phyloP scores from a whole-genome alignment of 2,113 vertebrate species.

The Oryzias celebensis region DNA sequence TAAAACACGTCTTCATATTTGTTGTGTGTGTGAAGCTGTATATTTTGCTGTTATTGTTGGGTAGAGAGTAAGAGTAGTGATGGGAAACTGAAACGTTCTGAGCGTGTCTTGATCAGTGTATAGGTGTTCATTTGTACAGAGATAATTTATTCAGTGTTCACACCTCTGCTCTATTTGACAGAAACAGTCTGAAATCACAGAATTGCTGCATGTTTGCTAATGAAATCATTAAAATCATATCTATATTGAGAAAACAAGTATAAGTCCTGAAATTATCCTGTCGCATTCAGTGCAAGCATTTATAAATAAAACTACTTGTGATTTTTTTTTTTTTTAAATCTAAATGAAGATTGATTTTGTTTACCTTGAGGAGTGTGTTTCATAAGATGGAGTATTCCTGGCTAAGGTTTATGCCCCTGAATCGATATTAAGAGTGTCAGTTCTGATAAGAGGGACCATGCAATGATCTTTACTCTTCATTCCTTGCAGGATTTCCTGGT shows the following conservation, averaged over 20 bases:
- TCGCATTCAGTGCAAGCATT: neutral
- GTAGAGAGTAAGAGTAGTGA: conserved; percentile 29
- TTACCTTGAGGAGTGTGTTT: conserved; percentile 30
- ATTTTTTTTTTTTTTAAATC: conserved; percentile 17
- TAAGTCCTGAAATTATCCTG: conserved; percentile 5
- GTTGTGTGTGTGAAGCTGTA: conserved; percentile 55
- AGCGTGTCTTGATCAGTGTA: conserved; percentile 30
- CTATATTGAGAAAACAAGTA: conserved; percentile 9
- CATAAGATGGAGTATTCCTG: neutral
- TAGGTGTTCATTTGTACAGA: conserved; percentile 65
- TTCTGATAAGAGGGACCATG: conserved; percentile 36
- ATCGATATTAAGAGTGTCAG: neutral
- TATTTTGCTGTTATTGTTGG: conserved; percentile 46
- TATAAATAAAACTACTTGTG: neutral
- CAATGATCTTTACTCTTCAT: conserved; percentile 3
- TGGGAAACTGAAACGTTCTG: conserved; percentile 35
- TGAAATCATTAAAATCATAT: neutral
- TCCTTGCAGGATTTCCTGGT: neutral
- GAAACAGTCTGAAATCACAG: conserved; percentile 41
- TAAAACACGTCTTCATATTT: conserved; percentile 43
- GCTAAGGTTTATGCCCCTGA: conserved; percentile 7
- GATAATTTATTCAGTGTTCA: conserved; percentile 67
- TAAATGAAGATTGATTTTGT: conserved; percentile 19
- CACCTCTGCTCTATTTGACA: conserved; percentile 26
- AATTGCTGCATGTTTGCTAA: conserved; percentile 51